A percentile compares a stretch with the other conserved stretches of the same genome.
These are phyloP conservation scores for Latrodectus elegans DNA, from an alignment of 2,888 invertebrate species.

Conservation along the genomic window DNA sequence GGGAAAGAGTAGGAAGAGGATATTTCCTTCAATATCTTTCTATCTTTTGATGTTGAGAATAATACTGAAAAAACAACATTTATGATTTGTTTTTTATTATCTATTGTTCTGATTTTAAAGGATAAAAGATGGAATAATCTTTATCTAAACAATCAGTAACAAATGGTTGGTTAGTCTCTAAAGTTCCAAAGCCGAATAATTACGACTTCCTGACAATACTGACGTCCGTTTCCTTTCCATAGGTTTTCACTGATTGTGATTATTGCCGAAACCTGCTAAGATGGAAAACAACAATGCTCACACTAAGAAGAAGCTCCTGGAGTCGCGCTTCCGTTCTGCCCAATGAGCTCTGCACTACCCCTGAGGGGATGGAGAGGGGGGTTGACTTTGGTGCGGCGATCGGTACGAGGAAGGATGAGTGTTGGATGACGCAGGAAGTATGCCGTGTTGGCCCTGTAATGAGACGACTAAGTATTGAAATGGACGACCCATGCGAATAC, in stretches of 20 bases:
- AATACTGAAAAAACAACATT: no score
- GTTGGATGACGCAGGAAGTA: slow-evolving; percentile 63
- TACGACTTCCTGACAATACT: slow-evolving; percentile 46
- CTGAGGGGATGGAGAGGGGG: slow-evolving; percentile 1
- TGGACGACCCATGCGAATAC: slow-evolving; percentile 20
- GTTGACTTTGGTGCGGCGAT: not conserved
- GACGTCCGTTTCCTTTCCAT: slow-evolving; percentile 56
- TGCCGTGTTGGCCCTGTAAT: slow-evolving; percentile 63
- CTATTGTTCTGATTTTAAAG: no score
- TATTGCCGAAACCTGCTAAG: not conserved
- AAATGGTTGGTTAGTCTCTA: no score
- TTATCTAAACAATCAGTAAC: no score
- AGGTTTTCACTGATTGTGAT: not conserved
- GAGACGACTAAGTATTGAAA: slow-evolving; percentile 54
- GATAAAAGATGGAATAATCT: no score
- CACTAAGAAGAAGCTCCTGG: not conserved
- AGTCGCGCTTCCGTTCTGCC: not conserved
- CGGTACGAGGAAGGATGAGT: slow-evolving; percentile 1
- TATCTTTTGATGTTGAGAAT: no score
- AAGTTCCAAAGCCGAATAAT: slow-evolving; percentile 22
- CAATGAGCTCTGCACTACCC: slow-evolving; percentile 9
- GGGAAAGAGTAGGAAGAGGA: no score
- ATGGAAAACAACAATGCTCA: not conserved
- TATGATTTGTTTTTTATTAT: no score
- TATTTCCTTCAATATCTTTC: no score